phyloP scores from a whole-genome alignment of 1,140 invertebrate genomes.

The Lordiphosa stackelbergi region DNA sequence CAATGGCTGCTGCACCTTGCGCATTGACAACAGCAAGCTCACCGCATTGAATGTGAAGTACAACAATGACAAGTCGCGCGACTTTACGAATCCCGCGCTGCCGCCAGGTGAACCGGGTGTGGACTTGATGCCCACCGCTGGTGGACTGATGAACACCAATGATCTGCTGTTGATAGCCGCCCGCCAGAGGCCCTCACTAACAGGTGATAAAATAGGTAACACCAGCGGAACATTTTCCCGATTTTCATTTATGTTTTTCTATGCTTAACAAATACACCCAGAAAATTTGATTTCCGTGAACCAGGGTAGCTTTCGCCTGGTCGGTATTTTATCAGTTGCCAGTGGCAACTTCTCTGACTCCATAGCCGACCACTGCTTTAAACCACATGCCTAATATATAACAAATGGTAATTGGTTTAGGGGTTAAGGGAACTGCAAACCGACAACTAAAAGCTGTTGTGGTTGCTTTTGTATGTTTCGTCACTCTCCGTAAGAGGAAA shows the following conservation, averaged over 20 bases:
- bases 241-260: slow-evolving; percentile 46
- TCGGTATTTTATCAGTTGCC: no score
- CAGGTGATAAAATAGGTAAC: slow-evolving; percentile 79
- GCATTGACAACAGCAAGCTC: slow-evolving; percentile 99
- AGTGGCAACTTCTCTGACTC: no score
- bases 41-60: slow-evolving; percentile 98
- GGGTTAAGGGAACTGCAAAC: no score
- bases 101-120: slow-evolving; percentile 93
- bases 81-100: slow-evolving; percentile 98
- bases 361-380: no score
- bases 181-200: slow-evolving; percentile 81
- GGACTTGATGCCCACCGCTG: slow-evolving; percentile 80
- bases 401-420: no score
- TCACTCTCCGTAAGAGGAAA: no score
- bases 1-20: slow-evolving; percentile 98
- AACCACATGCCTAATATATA: no score
- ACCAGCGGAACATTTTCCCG: slow-evolving; percentile 67
- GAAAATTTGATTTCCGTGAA: background rate
- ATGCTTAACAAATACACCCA: slow-evolving; percentile 27
- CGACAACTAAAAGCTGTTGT: no score
- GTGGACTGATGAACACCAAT: slow-evolving; percentile 80
- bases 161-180: slow-evolving; percentile 84
- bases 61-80: slow-evolving; percentile 99
- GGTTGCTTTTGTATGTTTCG: no score
- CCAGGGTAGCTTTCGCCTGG: no score